Percentiles rank a stretch among this genome's conserved stretches.
Conservation (phyloP, 2,113 vertebrate genomes). For the Myiagra hebetior region DNA sequence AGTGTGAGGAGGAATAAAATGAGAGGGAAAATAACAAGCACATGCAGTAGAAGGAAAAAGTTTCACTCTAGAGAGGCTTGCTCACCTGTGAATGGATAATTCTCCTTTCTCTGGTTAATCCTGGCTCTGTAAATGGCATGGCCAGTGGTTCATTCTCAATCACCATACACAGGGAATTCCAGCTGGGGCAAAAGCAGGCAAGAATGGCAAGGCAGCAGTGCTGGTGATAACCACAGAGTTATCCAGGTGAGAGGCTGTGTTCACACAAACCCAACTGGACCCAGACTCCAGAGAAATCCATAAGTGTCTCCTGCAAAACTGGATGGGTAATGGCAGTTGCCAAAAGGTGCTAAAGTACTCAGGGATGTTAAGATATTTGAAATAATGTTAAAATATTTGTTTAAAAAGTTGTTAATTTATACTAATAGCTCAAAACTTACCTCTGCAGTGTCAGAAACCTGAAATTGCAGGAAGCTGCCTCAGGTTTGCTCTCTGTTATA, state of each 20-base stretch:
- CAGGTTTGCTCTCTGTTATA: not conserved
- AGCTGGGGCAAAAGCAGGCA: not conserved
- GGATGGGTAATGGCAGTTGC: not conserved
- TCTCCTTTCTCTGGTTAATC: not conserved
- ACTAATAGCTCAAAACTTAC: not conserved
- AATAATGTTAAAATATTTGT: not conserved
- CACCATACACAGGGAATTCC: not conserved
- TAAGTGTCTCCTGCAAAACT: not conserved
- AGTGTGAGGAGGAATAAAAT: not conserved
- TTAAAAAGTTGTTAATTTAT: not conserved
- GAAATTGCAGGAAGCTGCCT: not conserved
- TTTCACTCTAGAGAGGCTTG: not conserved
- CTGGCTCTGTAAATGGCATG: not conserved
- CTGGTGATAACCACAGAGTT: not conserved
- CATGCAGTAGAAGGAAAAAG: not conserved
- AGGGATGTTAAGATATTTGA: not conserved
- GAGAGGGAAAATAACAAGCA: not conserved
- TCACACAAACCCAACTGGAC: not conserved
- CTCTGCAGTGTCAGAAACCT: not conserved
- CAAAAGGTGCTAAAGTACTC: not conserved
- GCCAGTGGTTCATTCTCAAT: not conserved
- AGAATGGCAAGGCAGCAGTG: not conserved
- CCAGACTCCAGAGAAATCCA: not conserved
- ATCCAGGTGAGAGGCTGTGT: not conserved
- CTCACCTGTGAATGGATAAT: not conserved